Base-by-base conservation (phyloP, 2,888 invertebrate species). In the Sceliomorpha sp. region DNA sequence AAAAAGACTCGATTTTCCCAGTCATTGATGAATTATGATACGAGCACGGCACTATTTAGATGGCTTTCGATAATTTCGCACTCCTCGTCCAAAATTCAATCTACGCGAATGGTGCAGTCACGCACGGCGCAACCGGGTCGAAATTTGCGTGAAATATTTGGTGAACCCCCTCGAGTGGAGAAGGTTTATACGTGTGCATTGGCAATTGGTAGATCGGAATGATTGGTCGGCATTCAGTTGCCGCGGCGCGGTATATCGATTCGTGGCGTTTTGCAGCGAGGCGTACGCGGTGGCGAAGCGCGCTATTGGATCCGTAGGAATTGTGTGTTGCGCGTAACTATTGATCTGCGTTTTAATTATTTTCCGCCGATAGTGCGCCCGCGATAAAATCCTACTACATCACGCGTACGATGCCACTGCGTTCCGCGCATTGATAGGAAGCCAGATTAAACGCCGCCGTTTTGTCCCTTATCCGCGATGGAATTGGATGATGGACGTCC, bases 301-400 rank as follows among this genome's bases (percentile, higher is more conserved):
- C 51, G 32, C 9, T 56, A 7, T 36, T 42, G 50, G 32, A 39
- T 50, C 8, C 56, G 56, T 37, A n/a, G 44, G 29, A 29, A 29
- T 29, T n/a, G 6, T n/a, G 29, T 9, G 29, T 50, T 20, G 20
- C 14, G 56, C 73, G n/a, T 72, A 76, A 74, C 77, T 76, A 80
- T 78, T 71, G 78, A 78, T 79, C 76, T 74, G 72, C 36, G 68
- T 79, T 80, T 80, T 79, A 80, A 80, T 80, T 80, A 79, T 78
- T 76, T 73, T 76, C 73, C 70, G 64, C n/a, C 69, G 75, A 53
- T 72, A 72, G 72, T 69, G 50, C 20, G 5, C 69, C 47, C 58
- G 64, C 60, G 69, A 72, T 72, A 69, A 72, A 69, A 72, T 66
- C 47, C 62, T 48, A 69, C 66, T 72, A 63, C 67, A 62, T 72